Base-by-base conservation (phyloP, 2,797 vertebrate species). In the Aldrovandia affinis region DNA sequence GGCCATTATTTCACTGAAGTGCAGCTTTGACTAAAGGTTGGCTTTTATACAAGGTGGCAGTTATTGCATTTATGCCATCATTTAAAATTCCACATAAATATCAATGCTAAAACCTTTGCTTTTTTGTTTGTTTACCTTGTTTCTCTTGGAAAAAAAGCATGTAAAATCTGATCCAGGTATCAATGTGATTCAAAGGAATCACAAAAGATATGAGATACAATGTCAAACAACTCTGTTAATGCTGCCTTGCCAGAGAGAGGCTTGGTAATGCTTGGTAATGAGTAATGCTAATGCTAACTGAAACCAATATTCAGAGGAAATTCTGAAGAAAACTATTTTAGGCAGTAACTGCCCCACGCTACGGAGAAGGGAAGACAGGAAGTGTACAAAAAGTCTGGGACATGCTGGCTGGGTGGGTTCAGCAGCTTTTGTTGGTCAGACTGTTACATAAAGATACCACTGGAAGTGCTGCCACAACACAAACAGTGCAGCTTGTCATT, bases 401-500 rank as follows among this genome's bases (percentile, higher is more conserved):
- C 30, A 68, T 2, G 36, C 10, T 68, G 30, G 63, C 36, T 57
- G 10, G 4, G 33, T 18, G 6, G 33, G 14, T 77, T 25, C 39
- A 22, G 22, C 39, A 47, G 44, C 73, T 44, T 47, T 77, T n/a
- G 73, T 47, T 73, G 68, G 33, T 73, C 68, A 39, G 68, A 0
- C 33, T 20, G 36, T 18, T 42, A 44, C 73, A 77, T 20, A 77
- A 10, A 9, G 9, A 47, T n/a, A 47, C 42, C 73, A 14, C 39
- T 52, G 42, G n/a, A 30, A 79, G 2, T 2, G 30, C 83, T 65
- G 47, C 83, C 57, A 33, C 75, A 18, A 42, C 55, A 20, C 3
- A 52, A 30, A n/a, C 33, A 8, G 77, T n/a, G 59, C 57, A 55
- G 42, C 85, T 84, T 82, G 77, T 87, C 84, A 83, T 83, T 88